Base-by-base conservation (phyloP, 2,797 vertebrate species). In the Melanotaenia maccullochi region DNA sequence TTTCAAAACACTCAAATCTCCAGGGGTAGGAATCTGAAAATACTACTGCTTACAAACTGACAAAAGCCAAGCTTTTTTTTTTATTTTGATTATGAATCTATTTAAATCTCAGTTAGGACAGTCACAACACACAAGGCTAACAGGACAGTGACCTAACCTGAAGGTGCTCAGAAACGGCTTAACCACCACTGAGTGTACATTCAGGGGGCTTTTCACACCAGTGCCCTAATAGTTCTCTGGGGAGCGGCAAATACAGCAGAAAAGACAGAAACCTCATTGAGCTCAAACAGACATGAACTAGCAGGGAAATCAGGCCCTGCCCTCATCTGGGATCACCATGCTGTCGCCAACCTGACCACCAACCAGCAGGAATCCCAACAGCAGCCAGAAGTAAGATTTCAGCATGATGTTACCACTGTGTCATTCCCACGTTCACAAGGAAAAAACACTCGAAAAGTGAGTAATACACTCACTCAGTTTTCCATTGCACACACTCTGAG, bases 171-270 rank as follows among this genome's bases (percentile, higher is more conserved):
- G 71, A 71, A 87, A 81, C 14, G 76, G 83, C 78, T 88, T 85
- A 89, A 81, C 73, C 88, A 77, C 79, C 80, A 69, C 68, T n/a
- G 71, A 87, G 84, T 87, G 85, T 87, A 88, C 87, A 87, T 91
- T 90, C 79, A 85, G 82, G 76, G 79, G 84, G 85, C 82, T 93
- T 90, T 93, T 94, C 89, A 89, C 93, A 93, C 92, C 72, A 70
- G 32, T 56, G 85, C 79, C 91, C 90, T 93, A 94, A 94, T 93
- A 76, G 93, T 81, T 93, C 89, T 92, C 90, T 68, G 58, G 85
- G 87, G 87, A 90, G 87, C 86, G 89, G 88, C 87, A 93, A 93
- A 92, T 93, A 90, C 91, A 90, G 90, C 91, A 94, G 90, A 91
- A 92, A 89, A 86, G 90, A 84, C 90, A 13, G 87, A 92, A 91